phyloP scores from a whole-genome alignment of 2,113 vertebrate species.

The Oreochromis niloticus region DNA sequence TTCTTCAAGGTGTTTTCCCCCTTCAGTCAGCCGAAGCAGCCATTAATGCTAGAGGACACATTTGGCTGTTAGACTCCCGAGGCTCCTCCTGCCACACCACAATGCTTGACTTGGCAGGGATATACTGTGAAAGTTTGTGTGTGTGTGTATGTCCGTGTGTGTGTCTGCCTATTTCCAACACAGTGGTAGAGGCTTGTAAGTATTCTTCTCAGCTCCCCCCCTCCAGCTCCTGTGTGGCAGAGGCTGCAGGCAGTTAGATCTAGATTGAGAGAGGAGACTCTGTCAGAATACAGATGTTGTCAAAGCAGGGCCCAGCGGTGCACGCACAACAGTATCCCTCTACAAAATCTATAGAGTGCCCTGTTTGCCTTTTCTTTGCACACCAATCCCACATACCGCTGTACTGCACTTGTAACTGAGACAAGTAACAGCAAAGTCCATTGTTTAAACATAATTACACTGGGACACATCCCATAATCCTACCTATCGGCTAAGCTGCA shows the following conservation, averaged over 20 bases:
- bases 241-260: slow-evolving; percentile 67
- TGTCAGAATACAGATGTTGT: slow-evolving; percentile 67
- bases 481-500: neutral
- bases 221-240: slow-evolving; percentile 67
- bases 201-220: slow-evolving; percentile 70
- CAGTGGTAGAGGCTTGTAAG: slow-evolving; percentile 52
- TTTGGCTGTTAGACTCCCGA: slow-evolving; percentile 58
- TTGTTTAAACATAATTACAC: slow-evolving; percentile 37
- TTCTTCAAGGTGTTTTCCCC: slow-evolving; percentile 68
- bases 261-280: slow-evolving; percentile 65
- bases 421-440: neutral
- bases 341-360: slow-evolving; percentile 9
- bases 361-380: slow-evolving; percentile 27
- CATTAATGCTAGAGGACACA: slow-evolving; percentile 68
- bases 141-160: neutral
- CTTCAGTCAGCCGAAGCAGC: slow-evolving; percentile 55
- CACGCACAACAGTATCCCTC: neutral
- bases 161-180: slow-evolving; percentile 16
- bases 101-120: slow-evolving; percentile 49
- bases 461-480: neutral
- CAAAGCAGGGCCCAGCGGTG: neutral
- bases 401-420: neutral
- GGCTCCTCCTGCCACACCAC: slow-evolving; percentile 57
- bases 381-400: slow-evolving; percentile 1
- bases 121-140: slow-evolving; percentile 6